Evolutionary conservation across 1,140 invertebrate genomes (phyloP).

Genomic region (Neotoxoptera formosana): DNA sequence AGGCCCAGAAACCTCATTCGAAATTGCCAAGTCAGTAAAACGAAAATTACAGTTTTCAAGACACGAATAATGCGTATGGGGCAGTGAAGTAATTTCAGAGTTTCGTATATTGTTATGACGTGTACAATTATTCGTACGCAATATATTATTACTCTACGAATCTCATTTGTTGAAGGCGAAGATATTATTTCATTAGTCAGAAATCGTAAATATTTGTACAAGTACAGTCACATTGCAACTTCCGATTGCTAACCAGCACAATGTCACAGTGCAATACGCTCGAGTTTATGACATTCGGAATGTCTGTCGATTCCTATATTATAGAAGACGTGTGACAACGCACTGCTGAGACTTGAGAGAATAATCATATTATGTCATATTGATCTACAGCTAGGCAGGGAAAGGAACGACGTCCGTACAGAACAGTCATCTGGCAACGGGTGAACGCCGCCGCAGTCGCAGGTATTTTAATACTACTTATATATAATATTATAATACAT

Average conservation of each 20-base stretch:
- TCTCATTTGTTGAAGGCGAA: background rate
- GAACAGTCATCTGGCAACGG: background rate
- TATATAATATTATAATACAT: background rate
- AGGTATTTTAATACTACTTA: background rate
- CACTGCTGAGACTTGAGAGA: background rate
- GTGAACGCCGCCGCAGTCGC: background rate
- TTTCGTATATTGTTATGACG: background rate
- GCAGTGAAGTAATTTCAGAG: background rate
- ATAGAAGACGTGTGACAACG: background rate
- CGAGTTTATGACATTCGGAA: background rate
- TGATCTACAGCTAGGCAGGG: background rate
- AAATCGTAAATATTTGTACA: background rate
- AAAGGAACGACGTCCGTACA: background rate
- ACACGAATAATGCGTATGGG: no score
- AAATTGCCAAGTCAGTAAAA: no score
- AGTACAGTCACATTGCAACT: background rate
- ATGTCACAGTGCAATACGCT: background rate
- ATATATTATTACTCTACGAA: no score
- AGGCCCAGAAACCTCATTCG: no score
- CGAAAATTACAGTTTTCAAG: no score
- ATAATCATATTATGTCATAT: background rate
- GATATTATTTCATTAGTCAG: background rate
- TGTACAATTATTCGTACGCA: background rate
- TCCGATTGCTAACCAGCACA: no score
- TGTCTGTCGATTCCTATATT: background rate